These are phyloP conservation scores for Cydia amplana DNA, from an alignment of 1,140 invertebrate species.

Conservation along the genomic window DNA sequence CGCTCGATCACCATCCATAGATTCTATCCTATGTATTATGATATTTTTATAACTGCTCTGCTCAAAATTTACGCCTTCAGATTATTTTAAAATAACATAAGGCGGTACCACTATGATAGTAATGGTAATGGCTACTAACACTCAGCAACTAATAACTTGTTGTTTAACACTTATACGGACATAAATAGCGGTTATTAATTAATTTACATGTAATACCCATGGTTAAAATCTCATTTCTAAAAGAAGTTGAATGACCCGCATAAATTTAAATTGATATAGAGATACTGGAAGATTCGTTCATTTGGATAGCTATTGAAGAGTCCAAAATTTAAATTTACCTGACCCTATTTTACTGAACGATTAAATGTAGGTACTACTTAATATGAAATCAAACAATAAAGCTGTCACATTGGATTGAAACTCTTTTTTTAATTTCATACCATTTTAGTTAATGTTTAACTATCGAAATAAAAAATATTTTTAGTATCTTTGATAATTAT, in stretches of 20 bases:
- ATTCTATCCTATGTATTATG: too few species aligned
- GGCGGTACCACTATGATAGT: not conserved
- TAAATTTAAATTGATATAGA: slow-evolving; percentile 14
- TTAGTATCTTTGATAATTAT: too few species aligned
- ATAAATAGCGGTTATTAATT: slow-evolving; percentile 35
- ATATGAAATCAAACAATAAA: too few species aligned
- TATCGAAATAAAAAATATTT: too few species aligned
- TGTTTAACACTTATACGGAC: slow-evolving; percentile 26
- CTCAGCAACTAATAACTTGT: slow-evolving; percentile 25
- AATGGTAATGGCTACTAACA: slow-evolving; percentile 14
- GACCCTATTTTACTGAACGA: too few species aligned
- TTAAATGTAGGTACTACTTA: too few species aligned
- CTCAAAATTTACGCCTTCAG: too few species aligned
- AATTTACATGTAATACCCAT: slow-evolving; percentile 34
- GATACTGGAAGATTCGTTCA: not conserved
- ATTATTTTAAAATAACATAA: not conserved
- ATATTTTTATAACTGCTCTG: too few species aligned
- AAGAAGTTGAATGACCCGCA: slow-evolving; percentile 15
- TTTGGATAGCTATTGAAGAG: not conserved
- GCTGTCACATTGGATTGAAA: too few species aligned
- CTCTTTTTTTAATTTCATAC: too few species aligned
- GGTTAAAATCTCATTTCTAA: slow-evolving; percentile 33
- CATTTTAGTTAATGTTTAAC: too few species aligned
- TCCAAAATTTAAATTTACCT: not conserved
- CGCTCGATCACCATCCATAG: too few species aligned